phyloP scores from a whole-genome alignment of 2,113 vertebrate species.

The Hippolais icterina region DNA sequence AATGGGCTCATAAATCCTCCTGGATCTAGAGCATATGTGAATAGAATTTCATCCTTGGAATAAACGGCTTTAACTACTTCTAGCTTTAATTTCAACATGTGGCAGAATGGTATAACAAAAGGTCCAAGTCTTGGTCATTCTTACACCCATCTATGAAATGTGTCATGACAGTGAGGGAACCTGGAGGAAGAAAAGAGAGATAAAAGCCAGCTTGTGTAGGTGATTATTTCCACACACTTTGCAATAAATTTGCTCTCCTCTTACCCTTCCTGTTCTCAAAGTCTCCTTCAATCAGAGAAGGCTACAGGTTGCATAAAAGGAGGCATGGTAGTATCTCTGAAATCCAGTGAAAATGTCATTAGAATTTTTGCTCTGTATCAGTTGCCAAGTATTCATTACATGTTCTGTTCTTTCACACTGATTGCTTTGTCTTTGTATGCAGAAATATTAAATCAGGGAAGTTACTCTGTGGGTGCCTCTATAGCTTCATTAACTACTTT shows the following conservation, averaged over 20 bases:
- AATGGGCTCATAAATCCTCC: background rate
- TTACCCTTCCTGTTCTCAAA: background rate
- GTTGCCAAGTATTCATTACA: background rate
- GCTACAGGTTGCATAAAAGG: background rate
- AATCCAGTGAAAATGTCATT: background rate
- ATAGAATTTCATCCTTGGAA: background rate
- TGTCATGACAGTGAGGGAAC: background rate
- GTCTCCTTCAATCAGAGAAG: background rate
- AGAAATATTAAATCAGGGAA: background rate
- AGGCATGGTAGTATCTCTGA: background rate
- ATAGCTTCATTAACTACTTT: background rate
- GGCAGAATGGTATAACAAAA: background rate
- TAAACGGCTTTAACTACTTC: background rate
- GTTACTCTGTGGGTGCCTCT: background rate
- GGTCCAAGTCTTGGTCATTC: background rate
- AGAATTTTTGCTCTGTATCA: background rate
- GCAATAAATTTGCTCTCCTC: background rate
- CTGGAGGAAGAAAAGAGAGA: background rate
- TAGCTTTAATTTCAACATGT: background rate
- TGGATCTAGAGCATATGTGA: background rate
- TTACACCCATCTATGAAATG: background rate
- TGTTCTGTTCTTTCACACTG: background rate
- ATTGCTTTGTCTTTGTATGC: background rate
- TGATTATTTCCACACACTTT: background rate
- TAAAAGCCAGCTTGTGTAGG: background rate